A percentile compares a stretch with the other conserved stretches of the same genome.
These are phyloP conservation scores for Henricia sp. DNA, from an alignment of 53 echinoderm and acorn worm genomes.

Conservation along the genomic window DNA sequence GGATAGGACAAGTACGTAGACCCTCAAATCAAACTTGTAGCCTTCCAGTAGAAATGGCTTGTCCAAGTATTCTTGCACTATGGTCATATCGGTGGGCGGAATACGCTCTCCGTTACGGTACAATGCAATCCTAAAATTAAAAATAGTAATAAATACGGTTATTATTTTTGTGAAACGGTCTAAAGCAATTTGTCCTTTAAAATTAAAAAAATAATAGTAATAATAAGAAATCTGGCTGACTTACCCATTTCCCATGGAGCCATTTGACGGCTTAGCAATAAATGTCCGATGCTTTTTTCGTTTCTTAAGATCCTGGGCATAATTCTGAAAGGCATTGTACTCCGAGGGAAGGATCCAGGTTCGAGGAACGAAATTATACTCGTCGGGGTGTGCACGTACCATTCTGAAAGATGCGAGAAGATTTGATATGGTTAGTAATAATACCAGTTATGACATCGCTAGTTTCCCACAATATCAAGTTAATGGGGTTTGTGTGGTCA, in stretches of 20 bases:
- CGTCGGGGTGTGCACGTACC: conserved; percentile 88
- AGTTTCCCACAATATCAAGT: too few relatives aligned
- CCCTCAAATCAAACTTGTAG: conserved; percentile 97
- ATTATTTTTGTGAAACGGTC: background rate
- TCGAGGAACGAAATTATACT: conserved; percentile 86
- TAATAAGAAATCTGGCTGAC: background rate
- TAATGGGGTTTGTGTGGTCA: too few relatives aligned
- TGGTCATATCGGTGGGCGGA: conserved; percentile 86
- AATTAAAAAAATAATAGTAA: background rate
- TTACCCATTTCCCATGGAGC: conserved; percentile 99
- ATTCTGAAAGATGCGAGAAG: conserved; percentile 85
- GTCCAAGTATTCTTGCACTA: conserved; percentile 97
- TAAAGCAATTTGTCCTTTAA: background rate
- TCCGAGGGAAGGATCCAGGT: conserved; percentile 98
- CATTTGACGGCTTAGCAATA: conserved; percentile 95
- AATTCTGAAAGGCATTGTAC: conserved; percentile 90
- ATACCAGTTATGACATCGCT: too few relatives aligned
- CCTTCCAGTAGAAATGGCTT: conserved; percentile 94
- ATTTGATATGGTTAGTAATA: too few relatives aligned
- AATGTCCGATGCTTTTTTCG: conserved; percentile 90
- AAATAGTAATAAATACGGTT: background rate
- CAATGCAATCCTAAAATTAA: conserved; percentile 74
- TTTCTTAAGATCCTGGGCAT: conserved; percentile 86
- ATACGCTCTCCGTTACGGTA: conserved; percentile 90
- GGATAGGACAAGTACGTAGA: conserved; percentile 93